Percentiles rank a stretch among this genome's conserved stretches.
Conservation (phyloP, 92 coral and sea anemone genomes). For the Muricea muricata region DNA sequence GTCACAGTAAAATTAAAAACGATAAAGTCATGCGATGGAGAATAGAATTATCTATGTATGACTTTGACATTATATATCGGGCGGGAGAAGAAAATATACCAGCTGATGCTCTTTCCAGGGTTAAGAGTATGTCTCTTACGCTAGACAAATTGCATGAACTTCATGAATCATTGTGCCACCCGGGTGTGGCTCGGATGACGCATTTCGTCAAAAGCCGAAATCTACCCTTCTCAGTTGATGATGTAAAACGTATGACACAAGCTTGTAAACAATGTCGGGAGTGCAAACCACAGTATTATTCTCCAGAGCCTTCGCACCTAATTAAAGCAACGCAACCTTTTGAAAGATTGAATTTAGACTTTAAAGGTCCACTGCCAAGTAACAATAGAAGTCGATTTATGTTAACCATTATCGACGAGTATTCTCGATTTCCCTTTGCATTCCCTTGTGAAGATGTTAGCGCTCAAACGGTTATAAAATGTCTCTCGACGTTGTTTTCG, state of each 20-base stretch:
- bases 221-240: slow-evolving; percentile 65
- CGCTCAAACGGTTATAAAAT: slow-evolving; percentile 11
- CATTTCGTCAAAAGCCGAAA: slow-evolving; percentile 57
- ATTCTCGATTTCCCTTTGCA: slow-evolving; percentile 57
- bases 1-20: slow-evolving; percentile 25
- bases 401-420: slow-evolving; percentile 46
- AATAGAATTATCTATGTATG: background rate
- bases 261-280: slow-evolving; percentile 54
- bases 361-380: slow-evolving; percentile 46
- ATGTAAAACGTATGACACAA: slow-evolving; percentile 36
- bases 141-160: slow-evolving; percentile 24
- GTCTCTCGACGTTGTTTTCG: slow-evolving; percentile 20
- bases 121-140: background rate
- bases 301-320: slow-evolving; percentile 33
- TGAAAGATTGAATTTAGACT: slow-evolving; percentile 63
- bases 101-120: background rate
- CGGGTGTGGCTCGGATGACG: slow-evolving; percentile 55
- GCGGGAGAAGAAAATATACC: slow-evolving; percentile 10
- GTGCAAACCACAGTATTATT: slow-evolving; percentile 64
- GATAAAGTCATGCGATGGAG: slow-evolving; percentile 17
- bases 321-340: slow-evolving; percentile 66
- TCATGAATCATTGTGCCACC: slow-evolving; percentile 60
- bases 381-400: slow-evolving; percentile 33
- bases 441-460: slow-evolving; percentile 55
- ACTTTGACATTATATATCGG: slow-evolving; percentile 3